These are phyloP conservation scores for Austrofundulus limnaeus DNA, from an alignment of 2,113 vertebrate species.

Conservation along the genomic window DNA sequence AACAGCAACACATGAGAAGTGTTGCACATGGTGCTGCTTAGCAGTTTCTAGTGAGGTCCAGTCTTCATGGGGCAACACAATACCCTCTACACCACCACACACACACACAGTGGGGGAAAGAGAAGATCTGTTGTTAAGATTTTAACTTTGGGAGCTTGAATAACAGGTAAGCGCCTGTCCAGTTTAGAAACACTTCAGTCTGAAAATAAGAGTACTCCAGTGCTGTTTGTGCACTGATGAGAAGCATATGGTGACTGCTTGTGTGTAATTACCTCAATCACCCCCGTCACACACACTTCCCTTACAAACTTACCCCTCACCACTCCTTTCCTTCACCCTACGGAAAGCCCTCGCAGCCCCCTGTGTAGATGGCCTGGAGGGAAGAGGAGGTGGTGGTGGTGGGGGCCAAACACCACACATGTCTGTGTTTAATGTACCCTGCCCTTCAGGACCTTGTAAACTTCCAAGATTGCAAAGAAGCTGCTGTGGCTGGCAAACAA, in stretches of 20 bases:
- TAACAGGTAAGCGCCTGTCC: constrained; percentile 51
- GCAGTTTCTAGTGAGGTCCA: not conserved
- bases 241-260: constrained; percentile 83
- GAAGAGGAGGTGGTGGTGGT: constrained; percentile 2
- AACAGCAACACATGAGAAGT: constrained; percentile 11
- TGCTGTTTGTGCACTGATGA: constrained; percentile 75
- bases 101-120: too few relatives aligned
- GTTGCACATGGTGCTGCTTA: not conserved
- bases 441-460: constrained; percentile 71
- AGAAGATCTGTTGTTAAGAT: not conserved
- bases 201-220: constrained; percentile 74
- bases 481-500: constrained; percentile 55
- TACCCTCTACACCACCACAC: not conserved
- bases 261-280: constrained; percentile 80
- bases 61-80: constrained; percentile 1
- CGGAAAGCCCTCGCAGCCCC: constrained; percentile 59
- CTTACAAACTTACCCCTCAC: constrained; percentile 13
- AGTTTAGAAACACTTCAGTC: constrained; percentile 52
- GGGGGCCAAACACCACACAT: constrained; percentile 57
- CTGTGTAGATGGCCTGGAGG: constrained; percentile 35
- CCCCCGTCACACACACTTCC: constrained; percentile 36
- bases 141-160: constrained; percentile 3
- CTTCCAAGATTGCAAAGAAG: constrained; percentile 57
- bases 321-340: constrained; percentile 47
- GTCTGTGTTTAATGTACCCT: constrained; percentile 67